These are phyloP conservation scores for Scomber japonicus DNA, from an alignment of 2,113 vertebrate species.

Conservation along the genomic window DNA sequence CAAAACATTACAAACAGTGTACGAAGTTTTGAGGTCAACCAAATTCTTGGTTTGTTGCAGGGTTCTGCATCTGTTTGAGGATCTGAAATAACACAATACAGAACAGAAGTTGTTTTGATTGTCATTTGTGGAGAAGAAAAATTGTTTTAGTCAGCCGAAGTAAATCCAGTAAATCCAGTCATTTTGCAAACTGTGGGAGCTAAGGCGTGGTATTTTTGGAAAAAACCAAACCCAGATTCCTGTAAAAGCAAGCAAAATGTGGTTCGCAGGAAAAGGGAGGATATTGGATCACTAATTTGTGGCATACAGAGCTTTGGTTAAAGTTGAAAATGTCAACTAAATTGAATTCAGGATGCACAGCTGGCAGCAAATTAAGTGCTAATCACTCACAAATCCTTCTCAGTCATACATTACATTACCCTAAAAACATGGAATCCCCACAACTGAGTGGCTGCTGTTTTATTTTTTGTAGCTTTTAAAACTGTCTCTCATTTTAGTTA, in stretches of 20 bases:
- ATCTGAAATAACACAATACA: constrained; percentile 36
- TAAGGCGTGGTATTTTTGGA: constrained; percentile 40
- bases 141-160: constrained; percentile 63
- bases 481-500: not conserved
- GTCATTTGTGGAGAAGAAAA: constrained; percentile 53
- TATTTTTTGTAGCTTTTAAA: not conserved
- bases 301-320: constrained; percentile 70
- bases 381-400: constrained; percentile 77
- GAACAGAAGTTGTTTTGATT: constrained; percentile 52
- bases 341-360: constrained; percentile 78
- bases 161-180: constrained; percentile 49
- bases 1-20: constrained; percentile 57
- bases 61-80: constrained; percentile 42
- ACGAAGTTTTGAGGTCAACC: constrained; percentile 63
- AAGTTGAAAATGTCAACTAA: constrained; percentile 79
- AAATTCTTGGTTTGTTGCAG: constrained; percentile 38
- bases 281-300: constrained; percentile 52
- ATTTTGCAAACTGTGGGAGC: constrained; percentile 54
- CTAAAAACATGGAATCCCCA: constrained; percentile 25
- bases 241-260: constrained; percentile 46
- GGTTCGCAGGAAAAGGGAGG: constrained; percentile 33
- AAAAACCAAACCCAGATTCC: constrained; percentile 66
- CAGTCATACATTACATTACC: constrained; percentile 10
- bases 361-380: constrained; percentile 72
- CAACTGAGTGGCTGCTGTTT: constrained; percentile 11